These are phyloP conservation scores for Scytalopus superciliaris DNA, from an alignment of 2,113 vertebrate genomes.

Conservation along the genomic window DNA sequence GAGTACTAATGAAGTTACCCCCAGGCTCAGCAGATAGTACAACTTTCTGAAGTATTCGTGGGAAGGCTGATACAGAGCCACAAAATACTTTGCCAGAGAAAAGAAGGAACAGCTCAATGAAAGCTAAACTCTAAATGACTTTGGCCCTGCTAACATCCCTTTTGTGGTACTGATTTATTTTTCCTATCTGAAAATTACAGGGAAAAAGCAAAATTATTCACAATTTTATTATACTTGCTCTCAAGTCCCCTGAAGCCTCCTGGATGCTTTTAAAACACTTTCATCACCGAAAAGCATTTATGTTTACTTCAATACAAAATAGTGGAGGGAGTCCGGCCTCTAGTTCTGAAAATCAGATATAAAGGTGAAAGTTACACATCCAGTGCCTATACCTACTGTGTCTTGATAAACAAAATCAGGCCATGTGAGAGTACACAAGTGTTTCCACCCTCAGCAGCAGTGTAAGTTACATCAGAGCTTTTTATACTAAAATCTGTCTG, in stretches of 20 bases:
- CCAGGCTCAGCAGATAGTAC: neutral
- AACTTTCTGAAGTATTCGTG: neutral
- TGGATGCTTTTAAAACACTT: neutral
- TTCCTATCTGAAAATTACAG: neutral
- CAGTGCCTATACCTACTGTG: neutral
- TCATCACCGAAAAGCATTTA: neutral
- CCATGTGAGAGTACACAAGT: neutral
- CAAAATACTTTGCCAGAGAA: neutral
- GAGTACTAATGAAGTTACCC: slow-evolving; percentile 10
- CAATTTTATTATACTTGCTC: neutral
- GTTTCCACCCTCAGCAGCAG: neutral
- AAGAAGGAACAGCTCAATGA: neutral
- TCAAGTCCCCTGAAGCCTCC: neutral
- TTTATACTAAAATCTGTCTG: neutral
- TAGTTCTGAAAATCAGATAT: neutral
- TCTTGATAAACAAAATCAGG: neutral
- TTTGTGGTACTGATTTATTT: neutral
- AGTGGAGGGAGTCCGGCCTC: neutral
- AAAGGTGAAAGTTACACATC: neutral
- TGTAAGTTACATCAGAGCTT: neutral
- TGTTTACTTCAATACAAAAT: neutral
- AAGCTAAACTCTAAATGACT: neutral
- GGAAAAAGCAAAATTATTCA: neutral
- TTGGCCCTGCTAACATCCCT: neutral
- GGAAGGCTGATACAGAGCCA: neutral